Conservation (phyloP, 2,797 vertebrate genomes). For the Falco berigora region DNA sequence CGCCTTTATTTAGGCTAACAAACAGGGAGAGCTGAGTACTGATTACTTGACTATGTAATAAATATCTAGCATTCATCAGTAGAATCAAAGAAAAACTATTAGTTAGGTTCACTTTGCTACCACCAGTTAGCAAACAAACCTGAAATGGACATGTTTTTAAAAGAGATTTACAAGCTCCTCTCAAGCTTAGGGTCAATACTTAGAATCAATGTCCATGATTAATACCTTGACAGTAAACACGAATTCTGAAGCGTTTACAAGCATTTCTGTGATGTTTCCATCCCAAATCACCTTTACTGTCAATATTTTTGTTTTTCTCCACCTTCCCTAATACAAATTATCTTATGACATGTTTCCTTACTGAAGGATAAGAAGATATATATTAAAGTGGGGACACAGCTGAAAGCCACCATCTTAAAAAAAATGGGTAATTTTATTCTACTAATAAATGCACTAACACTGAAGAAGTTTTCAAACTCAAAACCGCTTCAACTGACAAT, state of each 20-base stretch:
- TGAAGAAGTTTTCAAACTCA: background rate
- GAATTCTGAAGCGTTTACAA: background rate
- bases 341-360: background rate
- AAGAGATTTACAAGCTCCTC: background rate
- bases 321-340: background rate
- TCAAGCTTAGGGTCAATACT: background rate
- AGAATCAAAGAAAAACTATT: background rate
- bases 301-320: background rate
- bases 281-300: background rate
- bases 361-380: background rate
- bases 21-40: background rate
- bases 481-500: background rate
- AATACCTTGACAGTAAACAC: background rate
- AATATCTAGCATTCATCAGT: background rate
- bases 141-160: accelerated
- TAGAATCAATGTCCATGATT: background rate
- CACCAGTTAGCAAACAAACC: background rate
- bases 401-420: background rate
- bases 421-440: background rate
- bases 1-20: background rate
- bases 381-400: background rate
- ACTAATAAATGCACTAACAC: background rate
- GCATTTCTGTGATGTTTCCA: background rate
- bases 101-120: background rate
- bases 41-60: background rate